Evolutionary conservation across 2,888 invertebrate genomes (phyloP), one percentile per base, ranked within the genome.

Genomic region (Eumacrocentrus americanus): DNA sequence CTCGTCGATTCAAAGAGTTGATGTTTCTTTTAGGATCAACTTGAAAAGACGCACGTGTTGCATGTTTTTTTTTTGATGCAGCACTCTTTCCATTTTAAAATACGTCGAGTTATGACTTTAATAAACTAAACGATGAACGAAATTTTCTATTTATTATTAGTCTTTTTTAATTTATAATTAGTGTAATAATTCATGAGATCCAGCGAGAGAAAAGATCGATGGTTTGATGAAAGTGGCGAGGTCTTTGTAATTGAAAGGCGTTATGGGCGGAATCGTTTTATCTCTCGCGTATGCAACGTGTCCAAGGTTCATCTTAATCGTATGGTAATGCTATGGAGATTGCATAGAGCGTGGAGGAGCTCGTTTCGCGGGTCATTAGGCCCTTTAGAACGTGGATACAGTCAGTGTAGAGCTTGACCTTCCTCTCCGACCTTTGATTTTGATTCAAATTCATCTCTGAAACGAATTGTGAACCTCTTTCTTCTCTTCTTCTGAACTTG

Each of bases 301-400:
- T 37, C 51, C 12, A 22, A n/a, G 34, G 42, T 44, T 71, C 70
- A 66, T 70, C 69, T 74, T 79, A 79, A 79, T 78, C 75, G 76
- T 78, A 79, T 79, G 79, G 72, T 79, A 79, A 79, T 79, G 70
- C 71, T 78, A 79, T 78, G 79, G 76, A 79, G 75, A 79, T 79
- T 79, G 77, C 76, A 75, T 67, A 74, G 72, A 69, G 70, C 71
- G 75, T 71, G 70, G 73, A 73, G 74, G 69, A 70, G 72, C 74
- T 76, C 75, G 74, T 76, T 73, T 71, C 74, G 70, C 69, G 70
- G 72, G 67, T 77, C 76, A 76, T 74, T 75, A 72, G 72, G 72
- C 69, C 70, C 72, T 71, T 70, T 70, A 58, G 62, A 64, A 18
- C 25, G 22, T 18, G 3, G 3, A 42, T 44, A 44, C 9, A 1